These are phyloP conservation scores for Cyphomyrus plagiostoma DNA, from an alignment of 2,113 vertebrate species.

Conservation along the genomic window DNA sequence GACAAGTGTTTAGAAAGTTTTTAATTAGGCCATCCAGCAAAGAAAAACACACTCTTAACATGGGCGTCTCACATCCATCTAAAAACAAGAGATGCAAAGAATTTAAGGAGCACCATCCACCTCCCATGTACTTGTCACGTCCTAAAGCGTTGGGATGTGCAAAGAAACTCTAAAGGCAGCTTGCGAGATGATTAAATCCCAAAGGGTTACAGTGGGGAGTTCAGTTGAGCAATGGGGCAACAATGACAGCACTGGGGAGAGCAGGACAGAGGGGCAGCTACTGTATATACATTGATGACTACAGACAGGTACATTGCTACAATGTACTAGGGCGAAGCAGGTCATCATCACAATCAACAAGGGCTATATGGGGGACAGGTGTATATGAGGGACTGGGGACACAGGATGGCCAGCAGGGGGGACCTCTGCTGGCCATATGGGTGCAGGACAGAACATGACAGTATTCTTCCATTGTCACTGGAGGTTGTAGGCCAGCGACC, in stretches of 20 bases:
- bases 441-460: background rate
- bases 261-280: background rate
- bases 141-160: background rate
- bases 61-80: background rate
- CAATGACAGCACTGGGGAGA: background rate
- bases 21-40: background rate
- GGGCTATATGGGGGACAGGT: background rate
- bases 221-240: background rate
- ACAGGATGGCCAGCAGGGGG: background rate
- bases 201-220: background rate
- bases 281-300: background rate
- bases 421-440: background rate
- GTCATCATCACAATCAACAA: background rate
- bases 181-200: background rate
- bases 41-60: background rate
- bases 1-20: background rate
- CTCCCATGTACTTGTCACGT: background rate
- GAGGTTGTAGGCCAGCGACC: background rate
- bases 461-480: constrained; percentile 27
- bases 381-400: background rate
- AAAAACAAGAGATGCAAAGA: background rate
- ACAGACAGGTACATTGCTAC: background rate
- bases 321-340: background rate
- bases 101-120: background rate
- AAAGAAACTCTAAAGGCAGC: background rate